These are phyloP conservation scores for Ichneumoninae sp. DNA, from an alignment of 2,888 invertebrate genomes.

Conservation along the genomic window DNA sequence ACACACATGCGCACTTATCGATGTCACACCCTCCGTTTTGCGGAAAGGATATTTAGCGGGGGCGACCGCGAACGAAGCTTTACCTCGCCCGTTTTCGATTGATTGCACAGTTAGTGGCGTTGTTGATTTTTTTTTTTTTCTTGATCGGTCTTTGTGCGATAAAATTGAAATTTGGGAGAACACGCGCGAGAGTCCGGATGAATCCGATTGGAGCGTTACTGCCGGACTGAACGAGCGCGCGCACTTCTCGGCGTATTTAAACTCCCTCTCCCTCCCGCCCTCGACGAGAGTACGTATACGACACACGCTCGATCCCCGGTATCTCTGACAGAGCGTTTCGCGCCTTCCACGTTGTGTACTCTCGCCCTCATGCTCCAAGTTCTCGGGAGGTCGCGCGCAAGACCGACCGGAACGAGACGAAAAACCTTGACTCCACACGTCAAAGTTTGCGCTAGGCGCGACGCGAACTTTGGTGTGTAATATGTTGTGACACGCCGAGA, in stretches of 20 bases:
- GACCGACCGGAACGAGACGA: constrained; percentile 12
- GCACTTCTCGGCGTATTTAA: constrained; percentile 83
- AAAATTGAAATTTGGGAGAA: constrained; percentile 60
- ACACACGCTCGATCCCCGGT: constrained; percentile 44
- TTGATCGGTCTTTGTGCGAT: constrained; percentile 5
- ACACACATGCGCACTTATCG: constrained; percentile 57
- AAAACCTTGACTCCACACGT: constrained; percentile 19
- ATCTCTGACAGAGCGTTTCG: constrained; percentile 45
- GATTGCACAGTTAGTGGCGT: neutral
- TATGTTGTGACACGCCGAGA: neutral
- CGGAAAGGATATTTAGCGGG: neutral
- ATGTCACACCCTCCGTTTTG: constrained; percentile 12
- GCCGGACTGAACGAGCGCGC: constrained; percentile 83
- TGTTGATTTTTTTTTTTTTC: neutral
- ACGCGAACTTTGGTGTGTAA: neutral
- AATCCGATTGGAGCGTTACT: constrained; percentile 81
- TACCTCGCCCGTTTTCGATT: neutral
- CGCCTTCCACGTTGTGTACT: constrained; percentile 39
- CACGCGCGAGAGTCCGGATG: constrained; percentile 71
- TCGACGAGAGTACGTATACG: constrained; percentile 49
- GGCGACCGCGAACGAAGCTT: neutral
- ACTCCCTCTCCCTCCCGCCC: constrained; percentile 81
- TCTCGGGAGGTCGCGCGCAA: constrained; percentile 12
- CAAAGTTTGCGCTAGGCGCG: neutral
- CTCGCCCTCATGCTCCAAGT: constrained; percentile 18